Conservation (phyloP, 1,140 invertebrate species). For the Hesperophylax magnus region DNA sequence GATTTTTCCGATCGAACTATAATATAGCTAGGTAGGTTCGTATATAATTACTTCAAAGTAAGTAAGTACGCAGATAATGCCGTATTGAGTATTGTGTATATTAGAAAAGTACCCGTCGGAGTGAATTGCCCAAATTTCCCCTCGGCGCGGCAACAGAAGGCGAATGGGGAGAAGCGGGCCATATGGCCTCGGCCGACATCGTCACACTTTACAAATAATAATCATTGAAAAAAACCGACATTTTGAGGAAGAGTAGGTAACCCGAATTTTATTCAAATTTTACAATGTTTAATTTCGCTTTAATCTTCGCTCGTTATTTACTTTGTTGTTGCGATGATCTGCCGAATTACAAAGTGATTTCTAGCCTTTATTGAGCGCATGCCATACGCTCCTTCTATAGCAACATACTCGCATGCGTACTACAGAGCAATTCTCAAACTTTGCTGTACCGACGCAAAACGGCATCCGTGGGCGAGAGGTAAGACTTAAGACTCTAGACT, state of each 20-base stretch:
- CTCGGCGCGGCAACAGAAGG: not conserved
- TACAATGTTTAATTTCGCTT: constrained; percentile 8
- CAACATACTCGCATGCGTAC: too few relatives aligned
- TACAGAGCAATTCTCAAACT: too few relatives aligned
- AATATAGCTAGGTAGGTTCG: too few relatives aligned
- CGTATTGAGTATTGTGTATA: too few relatives aligned
- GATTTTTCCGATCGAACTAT: too few relatives aligned
- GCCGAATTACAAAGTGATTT: not conserved
- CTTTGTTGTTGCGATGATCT: constrained; percentile 2
- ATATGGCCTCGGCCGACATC: constrained; percentile 34
- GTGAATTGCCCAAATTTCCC: not conserved
- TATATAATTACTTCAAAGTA: too few relatives aligned
- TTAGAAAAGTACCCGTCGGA: too few relatives aligned
- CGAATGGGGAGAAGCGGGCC: constrained; percentile 27
- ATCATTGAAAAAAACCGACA: constrained; percentile 33
- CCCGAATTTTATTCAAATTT: constrained; percentile 35
- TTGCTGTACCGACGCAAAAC: too few relatives aligned
- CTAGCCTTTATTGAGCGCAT: not conserved
- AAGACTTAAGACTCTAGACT: too few relatives aligned
- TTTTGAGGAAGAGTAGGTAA: constrained; percentile 11
- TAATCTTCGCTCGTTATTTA: not conserved
- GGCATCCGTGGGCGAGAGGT: too few relatives aligned
- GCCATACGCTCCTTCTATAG: not conserved
- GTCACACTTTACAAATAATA: constrained; percentile 39
- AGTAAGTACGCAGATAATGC: too few relatives aligned